Percentiles rank a stretch among this genome's conserved stretches.
Evolutionary conservation across 2,113 vertebrate species (phyloP).

Genomic region (Blennius ocellaris): DNA sequence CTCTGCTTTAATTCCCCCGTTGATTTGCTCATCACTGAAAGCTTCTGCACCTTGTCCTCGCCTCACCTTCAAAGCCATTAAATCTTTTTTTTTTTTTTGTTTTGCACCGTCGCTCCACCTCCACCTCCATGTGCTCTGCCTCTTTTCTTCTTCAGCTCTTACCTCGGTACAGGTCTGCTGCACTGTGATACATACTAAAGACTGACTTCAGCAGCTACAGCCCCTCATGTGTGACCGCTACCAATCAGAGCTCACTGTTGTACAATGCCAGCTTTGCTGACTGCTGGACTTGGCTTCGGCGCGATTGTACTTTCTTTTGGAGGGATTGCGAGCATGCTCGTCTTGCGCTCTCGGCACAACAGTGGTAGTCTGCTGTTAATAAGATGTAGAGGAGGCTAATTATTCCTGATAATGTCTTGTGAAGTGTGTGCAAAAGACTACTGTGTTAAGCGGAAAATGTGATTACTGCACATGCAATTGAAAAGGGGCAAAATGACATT

Average conservation of each 20-base stretch:
- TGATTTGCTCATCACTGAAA: constrained; percentile 35
- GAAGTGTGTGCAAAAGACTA: constrained; percentile 6
- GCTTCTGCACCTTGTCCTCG: constrained; percentile 3
- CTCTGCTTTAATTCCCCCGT: constrained; percentile 46
- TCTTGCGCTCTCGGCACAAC: constrained; percentile 54
- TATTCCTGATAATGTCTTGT: constrained; percentile 5
- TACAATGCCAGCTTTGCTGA: constrained; percentile 67
- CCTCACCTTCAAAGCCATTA: constrained; percentile 62
- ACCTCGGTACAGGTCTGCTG: constrained; percentile 59
- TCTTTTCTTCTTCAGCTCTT: constrained; percentile 46
- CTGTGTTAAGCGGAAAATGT: too few relatives aligned
- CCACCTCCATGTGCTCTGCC: constrained; percentile 7
- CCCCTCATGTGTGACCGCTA: constrained; percentile 71
- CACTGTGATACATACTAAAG: constrained; percentile 76
- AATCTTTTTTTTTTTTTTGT: constrained; percentile 49
- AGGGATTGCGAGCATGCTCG: constrained; percentile 5
- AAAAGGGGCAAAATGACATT: neutral
- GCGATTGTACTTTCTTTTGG: constrained; percentile 19
- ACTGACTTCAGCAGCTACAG: constrained; percentile 62
- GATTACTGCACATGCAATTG: neutral
- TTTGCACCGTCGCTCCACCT: constrained; percentile 19
- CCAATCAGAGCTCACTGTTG: constrained; percentile 66
- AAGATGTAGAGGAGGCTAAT: constrained; percentile 9
- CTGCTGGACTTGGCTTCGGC: constrained; percentile 47
- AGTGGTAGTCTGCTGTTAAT: constrained; percentile 28